Evolutionary conservation across 1,140 invertebrate genomes (phyloP), one percentile per base, ranked within the genome.

Genomic region (Drosophila seguyi): DNA sequence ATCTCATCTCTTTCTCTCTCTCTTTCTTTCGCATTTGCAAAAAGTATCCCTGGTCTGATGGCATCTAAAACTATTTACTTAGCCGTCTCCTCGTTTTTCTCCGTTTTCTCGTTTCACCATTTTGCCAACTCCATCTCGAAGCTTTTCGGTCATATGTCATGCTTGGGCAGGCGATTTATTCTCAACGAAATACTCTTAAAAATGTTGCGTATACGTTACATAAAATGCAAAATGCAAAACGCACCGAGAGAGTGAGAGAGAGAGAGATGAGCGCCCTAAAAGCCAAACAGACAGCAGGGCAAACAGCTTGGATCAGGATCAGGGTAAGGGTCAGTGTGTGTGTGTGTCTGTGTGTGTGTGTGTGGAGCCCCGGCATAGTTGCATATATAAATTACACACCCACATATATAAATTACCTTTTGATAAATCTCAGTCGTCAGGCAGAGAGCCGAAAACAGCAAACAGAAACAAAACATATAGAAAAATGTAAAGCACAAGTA

Each of bases 401-500:
- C 83, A 87, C 83, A 91, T 88, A 81, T 88, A 91, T 91, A 91
- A 91, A 91, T 91, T 91, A 91, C 90, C 90, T 91, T 91, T 91
- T 91, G 90, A 91, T 91, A 91, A 91, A 91, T 91, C 90, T 91
- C 73, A 83, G 90, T 78, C 75, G 74, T 79, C 63, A 56, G 48
- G 63, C 31, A 1, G 31, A 45, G 53, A 56, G 38, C 41, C 18
- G 59, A 50, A 63, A 63, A 25, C 65, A 36, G 58, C 39, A 60
- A 65, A 39, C 16, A 58, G 41, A 71, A 74, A 75, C 39, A 55
- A 82, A 82, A 83, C 53, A 88, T 87, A 83, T 87, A 87, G 72
- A 87, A 88, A 87, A 87, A 87, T 76, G 31, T 60, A 45, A 53
- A 25, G 36, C 25, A 11, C 10, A 0, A 27, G 20, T 38, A 55